Conservation (phyloP, 2,888 invertebrate species). For the Himalopsyche tibetana region DNA sequence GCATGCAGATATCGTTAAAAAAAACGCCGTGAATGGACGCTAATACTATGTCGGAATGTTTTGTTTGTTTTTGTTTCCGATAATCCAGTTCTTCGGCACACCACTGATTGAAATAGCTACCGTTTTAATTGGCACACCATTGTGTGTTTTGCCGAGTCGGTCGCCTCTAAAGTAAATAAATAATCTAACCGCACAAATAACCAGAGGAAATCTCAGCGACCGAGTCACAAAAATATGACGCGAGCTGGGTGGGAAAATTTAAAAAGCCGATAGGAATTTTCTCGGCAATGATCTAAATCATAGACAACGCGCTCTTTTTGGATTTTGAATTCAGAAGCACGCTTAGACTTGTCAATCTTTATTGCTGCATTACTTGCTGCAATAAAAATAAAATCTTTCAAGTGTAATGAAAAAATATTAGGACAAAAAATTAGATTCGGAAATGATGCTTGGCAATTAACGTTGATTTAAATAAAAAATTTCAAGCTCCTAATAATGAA, state of each 20-base stretch:
- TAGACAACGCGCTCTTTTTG: neutral
- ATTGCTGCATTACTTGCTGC: too few relatives aligned
- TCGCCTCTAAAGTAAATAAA: conserved; percentile 23
- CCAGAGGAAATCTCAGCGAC: neutral
- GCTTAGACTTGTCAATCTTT: too few relatives aligned
- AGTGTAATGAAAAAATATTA: too few relatives aligned
- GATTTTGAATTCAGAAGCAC: too few relatives aligned
- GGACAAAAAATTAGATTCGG: too few relatives aligned
- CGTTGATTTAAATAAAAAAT: too few relatives aligned
- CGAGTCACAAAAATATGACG: neutral
- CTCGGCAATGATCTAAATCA: neutral
- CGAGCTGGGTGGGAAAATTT: neutral
- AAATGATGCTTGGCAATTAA: too few relatives aligned
- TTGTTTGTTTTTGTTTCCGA: neutral
- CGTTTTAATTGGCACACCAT: conserved; percentile 14
- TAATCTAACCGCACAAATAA: neutral
- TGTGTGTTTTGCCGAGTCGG: conserved; percentile 16
- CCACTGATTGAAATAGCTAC: neutral
- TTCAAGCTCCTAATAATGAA: too few relatives aligned
- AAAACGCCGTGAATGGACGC: too few relatives aligned
- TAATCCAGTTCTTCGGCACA: neutral
- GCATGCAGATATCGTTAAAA: too few relatives aligned
- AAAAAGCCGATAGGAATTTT: neutral
- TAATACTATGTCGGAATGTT: neutral
- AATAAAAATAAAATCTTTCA: too few relatives aligned